Percentiles rank a stretch among this genome's conserved stretches.
Conservation (phyloP, 2,888 invertebrate species). For the Pyralis farinalis region DNA sequence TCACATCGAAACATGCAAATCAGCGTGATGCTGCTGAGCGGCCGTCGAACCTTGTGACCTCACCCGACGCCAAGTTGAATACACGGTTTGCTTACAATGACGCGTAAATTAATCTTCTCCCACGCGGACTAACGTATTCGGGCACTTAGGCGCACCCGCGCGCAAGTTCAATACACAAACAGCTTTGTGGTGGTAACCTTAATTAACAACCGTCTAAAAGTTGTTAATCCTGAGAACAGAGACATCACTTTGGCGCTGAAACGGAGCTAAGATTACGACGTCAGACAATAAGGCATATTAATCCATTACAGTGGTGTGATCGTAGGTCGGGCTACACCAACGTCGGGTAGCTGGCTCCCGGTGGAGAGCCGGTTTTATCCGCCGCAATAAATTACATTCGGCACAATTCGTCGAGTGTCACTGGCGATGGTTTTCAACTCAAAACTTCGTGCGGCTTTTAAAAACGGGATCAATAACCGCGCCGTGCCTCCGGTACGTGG, state of each 20-base stretch:
- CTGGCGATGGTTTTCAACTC: conserved; percentile 20
- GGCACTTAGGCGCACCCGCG: conserved; percentile 25
- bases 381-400: conserved; percentile 44
- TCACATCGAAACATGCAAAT: conserved; percentile 56
- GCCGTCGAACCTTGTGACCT: conserved; percentile 51
- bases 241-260: conserved; percentile 4
- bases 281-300: conserved; percentile 25
- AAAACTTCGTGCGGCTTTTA: conserved; percentile 2
- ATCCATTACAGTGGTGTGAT: conserved; percentile 31
- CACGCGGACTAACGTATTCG: conserved; percentile 33
- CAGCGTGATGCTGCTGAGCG: conserved; percentile 47
- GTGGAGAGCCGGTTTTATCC: conserved; percentile 31
- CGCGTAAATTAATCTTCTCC: conserved; percentile 33
- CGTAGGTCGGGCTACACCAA: conserved; percentile 35
- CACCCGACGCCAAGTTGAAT: conserved; percentile 20
- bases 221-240: conserved; percentile 8
- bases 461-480: conserved; percentile 8
- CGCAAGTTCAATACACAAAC: conserved; percentile 5
- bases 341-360: conserved; percentile 20
- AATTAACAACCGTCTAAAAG: conserved; percentile 22
- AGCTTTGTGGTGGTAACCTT: conserved; percentile 5
- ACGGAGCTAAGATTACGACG: conserved; percentile 9
- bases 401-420: conserved; percentile 39
- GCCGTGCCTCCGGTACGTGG: neutral
- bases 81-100: conserved; percentile 21